Percentiles rank a stretch among this genome's conserved stretches.
Conservation (phyloP, 2,888 invertebrate species). For the Ophonus ardosiacus region DNA sequence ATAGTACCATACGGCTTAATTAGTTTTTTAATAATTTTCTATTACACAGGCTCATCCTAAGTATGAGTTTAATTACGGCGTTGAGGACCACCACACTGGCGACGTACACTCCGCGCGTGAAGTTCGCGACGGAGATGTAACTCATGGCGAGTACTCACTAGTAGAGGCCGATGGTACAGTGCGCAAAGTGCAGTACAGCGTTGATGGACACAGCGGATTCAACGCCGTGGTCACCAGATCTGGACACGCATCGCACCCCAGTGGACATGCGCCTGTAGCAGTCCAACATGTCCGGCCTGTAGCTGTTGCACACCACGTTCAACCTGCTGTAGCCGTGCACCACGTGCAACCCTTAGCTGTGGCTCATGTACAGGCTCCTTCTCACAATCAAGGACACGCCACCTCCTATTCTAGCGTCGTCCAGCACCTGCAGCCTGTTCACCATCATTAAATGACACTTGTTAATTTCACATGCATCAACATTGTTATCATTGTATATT, state of each 20-base stretch:
- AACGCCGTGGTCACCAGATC: conserved; percentile 28
- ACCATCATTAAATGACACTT: conserved; percentile 1
- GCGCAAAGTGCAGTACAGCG: conserved; percentile 32
- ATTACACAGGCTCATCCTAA: neutral
- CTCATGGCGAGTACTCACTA: conserved; percentile 32
- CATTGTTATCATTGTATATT: neutral
- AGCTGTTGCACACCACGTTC: conserved; percentile 14
- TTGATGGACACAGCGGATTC: conserved; percentile 30
- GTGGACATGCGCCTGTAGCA: neutral
- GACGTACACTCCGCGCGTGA: neutral
- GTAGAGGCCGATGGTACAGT: conserved; percentile 40
- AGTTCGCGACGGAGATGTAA: conserved; percentile 35
- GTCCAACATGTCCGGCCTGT: neutral
- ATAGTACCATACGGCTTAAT: neutral
- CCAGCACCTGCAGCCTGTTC: neutral
- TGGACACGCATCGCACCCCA: conserved; percentile 22
- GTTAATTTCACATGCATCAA: neutral
- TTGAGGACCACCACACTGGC: conserved; percentile 35
- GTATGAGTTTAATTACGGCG: conserved; percentile 47
- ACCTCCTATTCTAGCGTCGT: conserved; percentile 13
- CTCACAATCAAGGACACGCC: conserved; percentile 25
- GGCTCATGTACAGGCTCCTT: neutral
- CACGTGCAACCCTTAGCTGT: neutral
- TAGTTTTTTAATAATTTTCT: neutral
- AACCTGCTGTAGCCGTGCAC: neutral